phyloP scores from a whole-genome alignment of 30 jellyfish, hydroid and myxozoan genomes.

The Catostylus mosaicus region DNA sequence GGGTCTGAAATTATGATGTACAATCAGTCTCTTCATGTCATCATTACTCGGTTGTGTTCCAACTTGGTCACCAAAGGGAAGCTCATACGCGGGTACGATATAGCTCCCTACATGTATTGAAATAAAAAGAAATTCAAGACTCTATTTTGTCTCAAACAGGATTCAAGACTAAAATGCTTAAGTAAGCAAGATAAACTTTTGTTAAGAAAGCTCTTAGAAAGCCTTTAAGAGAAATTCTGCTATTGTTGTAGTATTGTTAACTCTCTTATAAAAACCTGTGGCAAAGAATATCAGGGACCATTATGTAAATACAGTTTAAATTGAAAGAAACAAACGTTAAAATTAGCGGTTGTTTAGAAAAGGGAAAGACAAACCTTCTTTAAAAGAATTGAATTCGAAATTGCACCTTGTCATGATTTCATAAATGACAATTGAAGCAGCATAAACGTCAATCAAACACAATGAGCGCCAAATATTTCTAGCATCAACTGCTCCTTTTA shows the following conservation, averaged over 20 bases:
- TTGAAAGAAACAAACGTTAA: no score
- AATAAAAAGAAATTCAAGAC: no score
- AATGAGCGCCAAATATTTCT: conserved; percentile 17
- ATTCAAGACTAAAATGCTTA: neutral
- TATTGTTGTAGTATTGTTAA: no score
- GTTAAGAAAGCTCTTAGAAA: no score
- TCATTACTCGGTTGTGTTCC: conserved; percentile 71
- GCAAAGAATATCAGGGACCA: no score
- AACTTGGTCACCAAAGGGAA: conserved; percentile 44
- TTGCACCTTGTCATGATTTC: conserved; percentile 61
- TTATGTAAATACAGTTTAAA: no score
- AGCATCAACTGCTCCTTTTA: conserved; percentile 17
- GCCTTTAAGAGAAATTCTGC: no score
- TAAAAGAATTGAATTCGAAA: neutral
- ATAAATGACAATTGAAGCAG: conserved; percentile 58
- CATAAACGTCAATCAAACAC: conserved; percentile 61
- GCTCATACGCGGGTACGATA: conserved; percentile 2
- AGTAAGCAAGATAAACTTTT: no score
- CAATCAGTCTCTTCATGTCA: conserved; percentile 52
- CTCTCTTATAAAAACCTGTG: no score
- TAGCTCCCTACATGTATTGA: neutral
- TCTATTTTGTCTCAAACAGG: no score
- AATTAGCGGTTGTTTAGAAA: no score
- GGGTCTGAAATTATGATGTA: conserved; percentile 54
- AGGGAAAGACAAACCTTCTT: conserved; percentile 1